Evolutionary conservation across 35 echinoderm and acorn worm genomes (phyloP).

Genomic region (Patiria miniata): DNA sequence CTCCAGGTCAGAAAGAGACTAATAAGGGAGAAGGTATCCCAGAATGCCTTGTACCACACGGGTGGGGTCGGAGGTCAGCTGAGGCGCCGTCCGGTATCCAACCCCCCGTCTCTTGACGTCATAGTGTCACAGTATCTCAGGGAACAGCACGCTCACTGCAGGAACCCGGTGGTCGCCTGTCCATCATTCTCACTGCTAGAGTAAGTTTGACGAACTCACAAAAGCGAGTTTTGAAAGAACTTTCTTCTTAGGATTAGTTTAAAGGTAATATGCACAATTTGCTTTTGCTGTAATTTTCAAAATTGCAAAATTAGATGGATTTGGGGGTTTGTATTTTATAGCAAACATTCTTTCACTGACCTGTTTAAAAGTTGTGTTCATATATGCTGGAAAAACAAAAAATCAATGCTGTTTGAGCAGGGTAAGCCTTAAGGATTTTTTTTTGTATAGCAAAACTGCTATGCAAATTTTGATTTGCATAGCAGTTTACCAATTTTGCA

Average conservation of each 20-base stretch:
- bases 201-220: slow-evolving; percentile 50
- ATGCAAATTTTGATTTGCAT: too few relatives aligned
- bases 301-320: too few relatives aligned
- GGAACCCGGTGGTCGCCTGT: slow-evolving; percentile 91
- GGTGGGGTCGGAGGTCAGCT: slow-evolving; percentile 14
- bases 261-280: too few relatives aligned
- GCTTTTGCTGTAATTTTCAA: too few relatives aligned
- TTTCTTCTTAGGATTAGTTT: background rate
- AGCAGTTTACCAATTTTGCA: too few relatives aligned
- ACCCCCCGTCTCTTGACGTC: slow-evolving; percentile 68
- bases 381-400: background rate
- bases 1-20: slow-evolving; percentile 53
- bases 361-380: background rate
- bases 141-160: slow-evolving; percentile 93
- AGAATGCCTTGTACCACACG: slow-evolving; percentile 39
- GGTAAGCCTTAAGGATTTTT: too few relatives aligned
- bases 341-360: too few relatives aligned
- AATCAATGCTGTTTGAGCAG: too few relatives aligned
- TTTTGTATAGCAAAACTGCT: too few relatives aligned
- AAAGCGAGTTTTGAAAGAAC: background rate
- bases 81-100: slow-evolving; percentile 22
- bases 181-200: slow-evolving; percentile 90
- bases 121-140: slow-evolving; percentile 91
- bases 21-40: slow-evolving; percentile 65
- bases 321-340: too few relatives aligned